Evolutionary conservation across 2,113 vertebrate species (phyloP).

Genomic region (Spheniscus mendiculus): DNA sequence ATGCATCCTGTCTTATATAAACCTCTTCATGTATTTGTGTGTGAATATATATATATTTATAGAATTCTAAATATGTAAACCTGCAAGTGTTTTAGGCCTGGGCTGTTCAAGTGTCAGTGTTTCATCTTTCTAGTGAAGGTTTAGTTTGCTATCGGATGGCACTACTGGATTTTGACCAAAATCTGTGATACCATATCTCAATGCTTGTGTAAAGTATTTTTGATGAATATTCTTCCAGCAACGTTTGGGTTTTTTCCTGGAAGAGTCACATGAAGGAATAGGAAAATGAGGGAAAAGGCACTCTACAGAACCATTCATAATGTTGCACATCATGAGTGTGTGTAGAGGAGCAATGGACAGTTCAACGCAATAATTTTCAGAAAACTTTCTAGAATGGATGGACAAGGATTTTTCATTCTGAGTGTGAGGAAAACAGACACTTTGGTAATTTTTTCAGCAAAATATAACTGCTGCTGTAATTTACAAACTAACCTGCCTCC

Average conservation of each 20-base stretch:
- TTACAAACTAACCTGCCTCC: background rate
- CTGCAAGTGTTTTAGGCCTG: background rate
- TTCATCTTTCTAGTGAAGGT: background rate
- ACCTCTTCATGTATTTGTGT: background rate
- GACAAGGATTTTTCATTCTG: background rate
- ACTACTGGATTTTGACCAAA: background rate
- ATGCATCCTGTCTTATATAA: background rate
- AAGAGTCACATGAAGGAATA: background rate
- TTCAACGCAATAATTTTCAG: background rate
- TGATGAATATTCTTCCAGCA: background rate
- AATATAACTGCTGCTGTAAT: background rate
- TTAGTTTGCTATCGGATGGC: background rate
- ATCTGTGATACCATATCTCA: background rate
- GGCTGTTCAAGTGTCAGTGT: background rate
- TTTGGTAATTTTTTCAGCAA: background rate
- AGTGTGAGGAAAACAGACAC: background rate
- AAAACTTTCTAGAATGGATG: background rate
- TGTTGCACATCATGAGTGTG: background rate
- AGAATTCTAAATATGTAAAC: background rate
- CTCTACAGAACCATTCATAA: background rate
- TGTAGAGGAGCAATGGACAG: background rate
- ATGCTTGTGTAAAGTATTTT: background rate
- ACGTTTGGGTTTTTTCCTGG: background rate
- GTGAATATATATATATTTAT: constrained; percentile 34
- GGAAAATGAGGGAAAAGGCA: background rate